Conservation (phyloP, 2,797 vertebrate genomes). For the Brotula barbata region DNA sequence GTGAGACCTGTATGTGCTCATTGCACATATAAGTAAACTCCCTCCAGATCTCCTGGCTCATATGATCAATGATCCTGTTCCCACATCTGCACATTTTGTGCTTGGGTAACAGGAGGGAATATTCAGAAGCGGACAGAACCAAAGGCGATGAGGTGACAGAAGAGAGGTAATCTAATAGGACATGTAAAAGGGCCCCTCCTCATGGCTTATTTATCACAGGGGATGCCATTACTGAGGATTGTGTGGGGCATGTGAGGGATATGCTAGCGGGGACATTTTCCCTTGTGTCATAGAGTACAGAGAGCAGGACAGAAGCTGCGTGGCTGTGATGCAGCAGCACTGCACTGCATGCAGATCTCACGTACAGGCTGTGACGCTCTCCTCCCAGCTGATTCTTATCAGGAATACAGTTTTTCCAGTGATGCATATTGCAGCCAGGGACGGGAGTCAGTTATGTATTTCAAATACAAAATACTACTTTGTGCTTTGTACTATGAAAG, state of each 20-base stretch:
- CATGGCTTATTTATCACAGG: conserved; percentile 80
- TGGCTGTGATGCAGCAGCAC: conserved; percentile 53
- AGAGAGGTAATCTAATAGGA: conserved; percentile 75
- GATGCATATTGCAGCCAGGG: conserved; percentile 19
- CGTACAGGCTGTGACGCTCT: conserved; percentile 40
- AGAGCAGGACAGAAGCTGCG: conserved; percentile 53
- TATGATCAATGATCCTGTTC: conserved; percentile 31
- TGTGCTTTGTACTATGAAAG: too few relatives aligned
- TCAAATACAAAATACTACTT: too few relatives aligned
- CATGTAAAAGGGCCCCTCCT: conserved; percentile 76
- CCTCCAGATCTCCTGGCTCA: conserved; percentile 19
- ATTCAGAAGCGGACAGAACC: conserved; percentile 45
- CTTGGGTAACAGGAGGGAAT: conserved; percentile 33
- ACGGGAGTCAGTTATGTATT: too few relatives aligned
- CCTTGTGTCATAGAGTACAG: conserved; percentile 67
- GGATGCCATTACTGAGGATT: conserved; percentile 77
- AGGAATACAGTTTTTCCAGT: conserved; percentile 8
- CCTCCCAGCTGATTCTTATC: conserved; percentile 30
- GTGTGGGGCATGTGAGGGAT: conserved; percentile 61
- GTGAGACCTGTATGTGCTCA: conserved; percentile 6
- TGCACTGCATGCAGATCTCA: conserved; percentile 53
- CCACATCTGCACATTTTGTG: conserved; percentile 38
- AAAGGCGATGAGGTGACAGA: conserved; percentile 56
- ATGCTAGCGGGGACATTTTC: conserved; percentile 71
- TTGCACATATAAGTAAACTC: conserved; percentile 27